Evolutionary conservation across 2,888 invertebrate genomes (phyloP).

Genomic region (Hirtodrosophila cameraria): DNA sequence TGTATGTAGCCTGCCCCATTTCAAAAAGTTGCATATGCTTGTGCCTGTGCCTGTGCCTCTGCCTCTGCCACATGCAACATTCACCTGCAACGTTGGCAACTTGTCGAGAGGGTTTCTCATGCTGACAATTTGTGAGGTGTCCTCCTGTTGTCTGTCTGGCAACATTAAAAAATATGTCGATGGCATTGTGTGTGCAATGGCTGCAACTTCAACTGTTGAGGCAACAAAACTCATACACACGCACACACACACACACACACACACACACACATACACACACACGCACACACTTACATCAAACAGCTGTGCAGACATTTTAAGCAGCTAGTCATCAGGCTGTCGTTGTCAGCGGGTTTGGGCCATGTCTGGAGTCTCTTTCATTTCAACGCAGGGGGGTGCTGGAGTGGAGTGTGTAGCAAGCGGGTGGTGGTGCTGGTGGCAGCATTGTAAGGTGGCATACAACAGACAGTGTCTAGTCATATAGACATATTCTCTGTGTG

Average conservation of each 20-base stretch:
- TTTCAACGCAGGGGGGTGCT: too few relatives aligned
- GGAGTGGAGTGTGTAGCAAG: background rate
- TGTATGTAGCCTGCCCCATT: conserved; percentile 45
- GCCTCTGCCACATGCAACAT: conserved; percentile 34
- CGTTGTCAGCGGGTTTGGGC: conserved; percentile 43
- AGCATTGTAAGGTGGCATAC: conserved; percentile 47
- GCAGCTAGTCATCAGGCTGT: conserved; percentile 72
- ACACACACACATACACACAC: conserved; percentile 8
- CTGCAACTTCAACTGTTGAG: conserved; percentile 72
- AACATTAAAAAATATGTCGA: conserved; percentile 66
- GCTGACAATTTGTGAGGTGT: conserved; percentile 12
- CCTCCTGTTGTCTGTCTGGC: conserved; percentile 45
- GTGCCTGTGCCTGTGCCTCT: conserved; percentile 21
- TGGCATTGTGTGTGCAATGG: conserved; percentile 47
- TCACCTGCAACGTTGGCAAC: conserved; percentile 56
- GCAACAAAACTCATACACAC: conserved; percentile 57
- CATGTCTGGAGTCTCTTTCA: conserved; percentile 36
- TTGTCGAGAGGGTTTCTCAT: conserved; percentile 29
- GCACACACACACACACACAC: conserved; percentile 19
- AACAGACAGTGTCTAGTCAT: conserved; percentile 58
- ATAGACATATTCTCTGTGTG: conserved; percentile 50
- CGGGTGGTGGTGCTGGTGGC: background rate
- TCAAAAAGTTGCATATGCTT: conserved; percentile 40
- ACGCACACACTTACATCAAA: conserved; percentile 41
- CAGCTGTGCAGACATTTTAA: conserved; percentile 79